Percentiles rank a stretch among this genome's conserved stretches.
phyloP scores from a whole-genome alignment of 2,888 invertebrate species.

The Oegoconia quadripuncta region DNA sequence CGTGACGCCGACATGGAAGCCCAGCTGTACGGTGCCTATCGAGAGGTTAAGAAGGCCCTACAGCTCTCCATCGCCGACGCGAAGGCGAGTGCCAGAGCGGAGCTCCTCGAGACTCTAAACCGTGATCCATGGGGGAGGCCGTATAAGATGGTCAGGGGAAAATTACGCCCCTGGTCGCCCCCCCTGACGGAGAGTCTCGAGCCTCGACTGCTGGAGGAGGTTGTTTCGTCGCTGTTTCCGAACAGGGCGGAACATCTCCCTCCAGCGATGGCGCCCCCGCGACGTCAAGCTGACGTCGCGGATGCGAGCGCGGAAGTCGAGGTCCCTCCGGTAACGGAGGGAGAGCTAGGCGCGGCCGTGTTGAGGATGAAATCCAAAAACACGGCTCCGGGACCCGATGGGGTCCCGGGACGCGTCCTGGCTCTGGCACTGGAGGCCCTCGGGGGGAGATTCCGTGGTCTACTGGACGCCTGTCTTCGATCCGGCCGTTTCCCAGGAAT shows the following conservation, averaged over 20 bases:
- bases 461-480: no score
- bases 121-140: no score
- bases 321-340: not conserved
- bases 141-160: no score
- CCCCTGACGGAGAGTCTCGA: no score
- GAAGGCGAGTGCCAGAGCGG: slow-evolving; percentile 1
- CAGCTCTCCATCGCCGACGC: not conserved
- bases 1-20: not conserved
- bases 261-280: not conserved
- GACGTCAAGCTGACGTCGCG: not conserved
- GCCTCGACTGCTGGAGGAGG: no score
- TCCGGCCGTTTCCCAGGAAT: slow-evolving; percentile 1
- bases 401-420: no score
- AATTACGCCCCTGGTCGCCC: no score
- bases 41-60: not conserved
- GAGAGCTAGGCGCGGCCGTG: not conserved
- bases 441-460: no score
- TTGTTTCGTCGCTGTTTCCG: no score
- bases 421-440: no score
- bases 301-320: not conserved
- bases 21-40: not conserved
- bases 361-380: no score
- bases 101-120: not conserved
- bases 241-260: not conserved
- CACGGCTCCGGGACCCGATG: no score